phyloP scores from a whole-genome alignment of 2,888 invertebrate species.

The Serripes groenlandicus region DNA sequence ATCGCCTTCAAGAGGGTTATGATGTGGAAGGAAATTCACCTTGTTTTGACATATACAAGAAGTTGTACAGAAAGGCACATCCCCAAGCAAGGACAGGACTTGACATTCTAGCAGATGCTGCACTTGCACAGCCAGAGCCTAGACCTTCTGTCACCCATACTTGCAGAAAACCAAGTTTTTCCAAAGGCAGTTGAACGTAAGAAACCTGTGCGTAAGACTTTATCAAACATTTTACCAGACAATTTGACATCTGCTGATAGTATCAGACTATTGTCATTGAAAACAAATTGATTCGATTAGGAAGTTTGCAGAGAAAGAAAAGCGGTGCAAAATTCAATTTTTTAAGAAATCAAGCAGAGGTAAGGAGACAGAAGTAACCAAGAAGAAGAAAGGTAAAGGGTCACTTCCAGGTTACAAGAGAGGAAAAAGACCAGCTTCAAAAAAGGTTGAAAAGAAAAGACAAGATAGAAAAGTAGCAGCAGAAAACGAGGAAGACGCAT shows the following conservation, averaged over 20 bases:
- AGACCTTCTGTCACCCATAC: background rate
- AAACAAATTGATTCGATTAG: background rate
- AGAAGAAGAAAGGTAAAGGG: background rate
- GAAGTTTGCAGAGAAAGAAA: background rate
- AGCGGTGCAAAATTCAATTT: background rate
- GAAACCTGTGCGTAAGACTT: background rate
- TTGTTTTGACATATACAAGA: too few relatives aligned
- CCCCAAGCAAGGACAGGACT: too few relatives aligned
- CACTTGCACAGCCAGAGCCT: too few relatives aligned
- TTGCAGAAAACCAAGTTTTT: background rate
- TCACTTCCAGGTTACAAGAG: background rate
- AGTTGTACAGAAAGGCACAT: too few relatives aligned
- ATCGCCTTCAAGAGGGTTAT: too few relatives aligned
- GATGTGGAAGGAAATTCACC: too few relatives aligned
- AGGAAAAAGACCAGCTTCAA: background rate
- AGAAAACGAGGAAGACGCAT: background rate
- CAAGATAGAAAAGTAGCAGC: background rate
- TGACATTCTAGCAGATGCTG: too few relatives aligned
- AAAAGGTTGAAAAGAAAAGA: background rate
- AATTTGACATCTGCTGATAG: background rate
- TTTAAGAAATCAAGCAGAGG: background rate
- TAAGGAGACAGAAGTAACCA: background rate
- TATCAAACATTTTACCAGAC: background rate
- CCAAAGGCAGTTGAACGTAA: background rate
- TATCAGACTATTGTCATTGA: background rate